These are phyloP conservation scores for Hypotaenidia philippensis DNA, from an alignment of 2,797 vertebrate species.

Conservation along the genomic window DNA sequence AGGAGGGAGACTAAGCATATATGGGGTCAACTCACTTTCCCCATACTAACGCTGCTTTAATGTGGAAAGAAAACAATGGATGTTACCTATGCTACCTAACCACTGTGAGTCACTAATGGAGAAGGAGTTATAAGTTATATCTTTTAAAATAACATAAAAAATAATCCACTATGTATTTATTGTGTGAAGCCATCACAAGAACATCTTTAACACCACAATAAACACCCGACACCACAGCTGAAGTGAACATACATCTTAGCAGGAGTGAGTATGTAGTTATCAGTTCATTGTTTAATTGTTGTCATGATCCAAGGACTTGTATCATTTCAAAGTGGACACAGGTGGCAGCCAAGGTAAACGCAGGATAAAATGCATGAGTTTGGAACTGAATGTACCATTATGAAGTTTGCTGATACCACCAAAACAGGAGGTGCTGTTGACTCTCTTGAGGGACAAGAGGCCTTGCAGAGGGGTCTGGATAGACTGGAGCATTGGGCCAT, in stretches of 20 bases:
- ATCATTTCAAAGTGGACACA: neutral
- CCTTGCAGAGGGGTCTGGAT: neutral
- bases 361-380: neutral
- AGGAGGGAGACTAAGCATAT: neutral
- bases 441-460: neutral
- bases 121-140: neutral
- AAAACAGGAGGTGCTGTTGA: neutral
- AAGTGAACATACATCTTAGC: neutral
- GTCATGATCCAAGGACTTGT: accelerated
- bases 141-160: neutral
- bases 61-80: neutral
- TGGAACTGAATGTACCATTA: neutral
- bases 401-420: neutral
- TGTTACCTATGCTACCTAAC: neutral
- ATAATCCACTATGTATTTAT: neutral
- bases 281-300: neutral
- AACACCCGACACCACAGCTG: neutral
- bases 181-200: neutral
- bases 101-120: neutral
- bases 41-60: neutral
- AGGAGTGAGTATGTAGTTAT: neutral
- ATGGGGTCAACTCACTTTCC: neutral
- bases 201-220: neutral
- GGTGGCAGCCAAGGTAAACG: neutral
- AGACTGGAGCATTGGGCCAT: neutral